Percentiles rank a stretch among this genome's conserved stretches.
Conservation (phyloP, 2,113 vertebrate genomes). For the Setophaga coronata region DNA sequence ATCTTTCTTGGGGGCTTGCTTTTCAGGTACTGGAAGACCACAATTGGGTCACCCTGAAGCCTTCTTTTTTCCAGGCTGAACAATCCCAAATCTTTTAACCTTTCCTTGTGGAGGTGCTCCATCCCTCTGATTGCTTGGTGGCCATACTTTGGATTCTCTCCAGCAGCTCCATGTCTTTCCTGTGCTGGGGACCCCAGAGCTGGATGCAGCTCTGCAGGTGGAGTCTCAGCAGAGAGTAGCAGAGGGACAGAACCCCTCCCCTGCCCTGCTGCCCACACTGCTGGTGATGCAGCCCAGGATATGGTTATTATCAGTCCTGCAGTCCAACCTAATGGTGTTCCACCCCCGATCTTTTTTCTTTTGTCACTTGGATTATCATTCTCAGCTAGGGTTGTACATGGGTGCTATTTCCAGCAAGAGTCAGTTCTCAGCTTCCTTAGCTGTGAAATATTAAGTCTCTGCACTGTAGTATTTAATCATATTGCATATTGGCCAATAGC, state of each 20-base stretch:
- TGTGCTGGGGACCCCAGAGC: neutral
- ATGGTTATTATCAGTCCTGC: neutral
- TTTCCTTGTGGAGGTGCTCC: neutral
- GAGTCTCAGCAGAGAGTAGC: neutral
- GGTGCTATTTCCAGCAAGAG: neutral
- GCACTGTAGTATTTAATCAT: conserved; percentile 31
- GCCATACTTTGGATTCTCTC: neutral
- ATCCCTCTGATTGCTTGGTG: neutral
- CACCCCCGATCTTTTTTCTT: neutral
- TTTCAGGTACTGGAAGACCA: neutral
- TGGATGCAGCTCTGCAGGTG: neutral
- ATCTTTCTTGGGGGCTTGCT: neutral
- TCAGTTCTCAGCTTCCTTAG: conserved; percentile 1
- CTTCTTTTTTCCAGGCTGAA: neutral
- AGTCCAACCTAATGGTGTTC: neutral
- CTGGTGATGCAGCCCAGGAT: neutral
- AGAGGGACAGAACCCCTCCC: neutral
- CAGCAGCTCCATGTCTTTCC: neutral
- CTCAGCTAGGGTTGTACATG: neutral
- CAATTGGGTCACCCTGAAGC: neutral
- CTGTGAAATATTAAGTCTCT: conserved; percentile 57
- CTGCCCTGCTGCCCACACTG: neutral
- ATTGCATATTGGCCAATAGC: conserved; percentile 40
- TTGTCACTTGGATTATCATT: neutral
- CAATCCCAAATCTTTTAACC: neutral